Conservation (phyloP, 30 jellyfish, hydroid and myxozoan genomes). For the Mastigias papua region DNA sequence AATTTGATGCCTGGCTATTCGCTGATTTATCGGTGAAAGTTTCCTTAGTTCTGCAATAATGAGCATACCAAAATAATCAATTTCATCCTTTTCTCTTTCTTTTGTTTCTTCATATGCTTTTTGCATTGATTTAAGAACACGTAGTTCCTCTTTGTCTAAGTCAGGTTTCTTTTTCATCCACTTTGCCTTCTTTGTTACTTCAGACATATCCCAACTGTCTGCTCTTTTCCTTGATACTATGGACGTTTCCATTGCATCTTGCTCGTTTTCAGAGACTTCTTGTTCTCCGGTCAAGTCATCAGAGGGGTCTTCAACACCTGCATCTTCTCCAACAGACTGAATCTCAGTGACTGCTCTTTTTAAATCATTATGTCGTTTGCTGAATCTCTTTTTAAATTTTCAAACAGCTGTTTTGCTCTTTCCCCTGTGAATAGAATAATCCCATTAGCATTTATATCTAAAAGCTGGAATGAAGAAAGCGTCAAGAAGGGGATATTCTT, state of each 20-base stretch:
- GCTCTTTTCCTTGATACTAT: slow-evolving; percentile 5
- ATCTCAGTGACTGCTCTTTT: neutral
- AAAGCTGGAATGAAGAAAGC: too few species aligned
- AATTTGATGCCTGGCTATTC: slow-evolving; percentile 37
- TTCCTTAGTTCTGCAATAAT: slow-evolving; percentile 28
- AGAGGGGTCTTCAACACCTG: neutral
- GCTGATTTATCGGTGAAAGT: slow-evolving; percentile 6
- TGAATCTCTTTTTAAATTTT: slow-evolving; percentile 17
- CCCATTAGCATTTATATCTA: too few species aligned
- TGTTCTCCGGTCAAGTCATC: too few species aligned
- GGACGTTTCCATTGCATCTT: slow-evolving; percentile 5
- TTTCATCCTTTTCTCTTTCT: slow-evolving; percentile 11
- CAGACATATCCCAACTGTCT: neutral
- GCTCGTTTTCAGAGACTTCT: too few species aligned
- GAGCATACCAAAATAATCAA: slow-evolving; percentile 41
- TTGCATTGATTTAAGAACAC: slow-evolving; percentile 46
- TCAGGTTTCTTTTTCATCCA: slow-evolving; percentile 49
- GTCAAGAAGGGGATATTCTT: too few species aligned
- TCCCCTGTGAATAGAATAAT: neutral
- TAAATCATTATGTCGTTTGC: neutral
- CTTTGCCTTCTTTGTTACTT: slow-evolving; percentile 38
- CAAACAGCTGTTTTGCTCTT: neutral
- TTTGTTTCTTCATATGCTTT: slow-evolving; percentile 17
- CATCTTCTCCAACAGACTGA: slow-evolving; percentile 10
- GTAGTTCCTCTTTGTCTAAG: slow-evolving; percentile 43